Evolutionary conservation across 2,888 invertebrate species (phyloP), one percentile per base, ranked within the genome.

Genomic region (Psylliodes chrysocephalus): DNA sequence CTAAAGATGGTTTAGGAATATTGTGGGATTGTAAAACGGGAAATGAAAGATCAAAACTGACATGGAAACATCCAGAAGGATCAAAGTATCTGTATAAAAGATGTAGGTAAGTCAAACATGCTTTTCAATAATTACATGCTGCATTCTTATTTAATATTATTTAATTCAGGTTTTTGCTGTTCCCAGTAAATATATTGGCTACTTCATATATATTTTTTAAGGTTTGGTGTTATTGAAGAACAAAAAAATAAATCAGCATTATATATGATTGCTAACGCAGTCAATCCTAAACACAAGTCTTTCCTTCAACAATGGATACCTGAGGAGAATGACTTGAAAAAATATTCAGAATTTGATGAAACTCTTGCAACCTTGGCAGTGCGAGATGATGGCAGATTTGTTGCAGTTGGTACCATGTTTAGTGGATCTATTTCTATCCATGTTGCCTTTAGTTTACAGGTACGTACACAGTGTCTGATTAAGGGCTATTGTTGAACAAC

Each of bases 401-500:
- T 97, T 1, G 95, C 94, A 60, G 89, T 95, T 12, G 98, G 97
- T 6, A 95, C 95, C 38, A 96, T 97, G 93, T 93, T 93, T 78
- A 92, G 92, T 61, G 97, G 97, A 49, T 93, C 92, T 73, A 93
- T 98, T 10, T 90, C 93, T 70, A 91, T 98, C 72, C 94, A 94
- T 78, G 88, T 95, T 70, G 92, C 95, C 46, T 97, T 95, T 82
- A 97, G 94, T 83, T 86, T 98, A 76, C 94, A 95, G 87, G 91
- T 91, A 72, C 57, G 38, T 19, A 33, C 38, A n/a, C n/a, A n/a
- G n/a, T n/a, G n/a, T n/a, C n/a, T n/a, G n/a, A n/a, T n/a, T n/a
- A n/a, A n/a, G n/a, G n/a, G n/a, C n/a, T n/a, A n/a, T n/a, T n/a
- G n/a, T n/a, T n/a, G n/a, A n/a, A n/a, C n/a, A n/a, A n/a, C n/a